Evolutionary conservation across 2,113 vertebrate genomes (phyloP), one percentile per base, ranked within the genome.

Genomic region (Oxygymnocypris stewartii): DNA sequence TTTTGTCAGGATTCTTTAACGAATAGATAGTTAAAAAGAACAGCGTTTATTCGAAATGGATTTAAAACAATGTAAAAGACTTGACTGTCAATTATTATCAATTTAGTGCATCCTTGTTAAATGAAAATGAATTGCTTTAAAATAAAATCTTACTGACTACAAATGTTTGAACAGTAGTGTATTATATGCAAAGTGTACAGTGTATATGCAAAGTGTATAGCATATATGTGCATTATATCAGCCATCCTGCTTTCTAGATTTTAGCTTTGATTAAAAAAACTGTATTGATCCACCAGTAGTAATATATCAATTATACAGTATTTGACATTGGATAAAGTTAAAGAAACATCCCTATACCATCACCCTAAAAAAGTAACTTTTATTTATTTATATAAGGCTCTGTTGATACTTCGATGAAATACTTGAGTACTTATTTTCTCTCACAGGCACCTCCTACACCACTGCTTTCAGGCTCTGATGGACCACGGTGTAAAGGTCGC

Each of bases 381-480:
- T 31, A 31, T 31, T 31, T 31, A 31, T 31, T 31, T 31, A 31
- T 31, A 31, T 31, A 37, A 37, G 18, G 35, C 42, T 35, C 16
- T 82, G 7, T 57, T 57, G 25, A 54, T 31, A 28, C 44, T 49
- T 35, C 0, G 1, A 31, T 69, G 16, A 18, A 49, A 47, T 4
- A 5, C 12, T 61, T 31, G 16, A 18, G 2, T 11, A 42, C 67
- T 79, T 71, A 89, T 88, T 88, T 47, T 57, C 87, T 89, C 7
- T 88, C 92, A 37, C 91, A 99, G 98, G 88, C 98, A 99, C 92
- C 96, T 99, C 74, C 96, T 99, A 90, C 98, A 99, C 93, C 98
- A 99, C 94, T 99, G 98, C 90, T 99, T 99, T 91, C 98, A 99
- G 92, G 98, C 98, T 74, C 91, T 99, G 87, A 99, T 99, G 98